These are phyloP conservation scores for Salvelinus namaycush DNA, from an alignment of 2,113 vertebrate species.

Conservation along the genomic window DNA sequence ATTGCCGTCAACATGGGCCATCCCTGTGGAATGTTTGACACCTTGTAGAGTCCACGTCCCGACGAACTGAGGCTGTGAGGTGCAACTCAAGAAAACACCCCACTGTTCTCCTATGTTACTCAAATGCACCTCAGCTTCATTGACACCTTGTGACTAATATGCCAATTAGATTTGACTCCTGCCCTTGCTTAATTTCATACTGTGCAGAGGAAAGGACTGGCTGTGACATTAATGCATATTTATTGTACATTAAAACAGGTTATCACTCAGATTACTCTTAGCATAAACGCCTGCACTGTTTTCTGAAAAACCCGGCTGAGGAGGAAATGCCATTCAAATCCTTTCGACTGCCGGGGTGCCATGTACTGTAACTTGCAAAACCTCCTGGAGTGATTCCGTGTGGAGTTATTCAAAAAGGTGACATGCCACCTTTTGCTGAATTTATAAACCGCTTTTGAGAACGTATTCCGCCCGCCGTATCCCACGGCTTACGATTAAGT, in stretches of 20 bases:
- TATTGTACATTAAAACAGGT: conserved; percentile 3
- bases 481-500: background rate
- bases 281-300: background rate
- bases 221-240: background rate
- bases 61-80: too few species aligned
- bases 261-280: background rate
- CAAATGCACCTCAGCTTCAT: background rate
- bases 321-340: background rate
- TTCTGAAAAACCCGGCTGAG: too few species aligned
- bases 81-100: background rate
- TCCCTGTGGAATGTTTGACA: too few species aligned
- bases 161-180: too few species aligned
- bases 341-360: background rate
- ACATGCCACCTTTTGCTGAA: background rate
- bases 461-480: background rate
- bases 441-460: background rate
- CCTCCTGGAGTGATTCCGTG: background rate
- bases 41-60: too few species aligned
- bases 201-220: background rate
- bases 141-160: too few species aligned
- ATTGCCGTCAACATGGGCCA: too few species aligned
- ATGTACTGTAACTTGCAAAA: background rate
- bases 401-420: background rate
- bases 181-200: background rate
- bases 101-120: background rate